Conservation (phyloP, 2,797 vertebrate species). For the Chelon labrosus region DNA sequence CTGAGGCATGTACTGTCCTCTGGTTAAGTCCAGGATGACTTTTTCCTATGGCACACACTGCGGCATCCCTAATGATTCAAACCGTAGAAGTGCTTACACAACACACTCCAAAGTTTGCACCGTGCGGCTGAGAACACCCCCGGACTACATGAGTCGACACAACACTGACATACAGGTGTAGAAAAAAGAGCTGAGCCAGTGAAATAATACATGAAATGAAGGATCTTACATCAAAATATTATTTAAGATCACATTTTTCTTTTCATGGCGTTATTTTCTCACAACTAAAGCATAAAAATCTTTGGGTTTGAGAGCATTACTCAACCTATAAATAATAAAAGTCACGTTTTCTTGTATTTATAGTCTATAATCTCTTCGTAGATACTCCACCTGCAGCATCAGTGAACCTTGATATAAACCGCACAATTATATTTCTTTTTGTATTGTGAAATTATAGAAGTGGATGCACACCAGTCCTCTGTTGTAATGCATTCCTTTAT, state of each 20-base stretch:
- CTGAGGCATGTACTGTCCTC: conserved; percentile 64
- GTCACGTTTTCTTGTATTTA: background rate
- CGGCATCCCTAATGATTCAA: conserved; percentile 73
- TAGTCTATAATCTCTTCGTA: background rate
- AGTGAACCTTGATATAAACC: background rate
- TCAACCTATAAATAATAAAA: background rate
- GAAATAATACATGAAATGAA: conserved; percentile 24
- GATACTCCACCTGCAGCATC: background rate
- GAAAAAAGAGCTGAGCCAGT: conserved; percentile 10
- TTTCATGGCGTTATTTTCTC: background rate
- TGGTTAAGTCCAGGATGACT: conserved; percentile 55
- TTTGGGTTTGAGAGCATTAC: background rate
- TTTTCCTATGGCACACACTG: conserved; percentile 57
- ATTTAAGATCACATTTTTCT: background rate
- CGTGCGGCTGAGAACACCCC: conserved; percentile 46
- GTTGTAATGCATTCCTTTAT: background rate
- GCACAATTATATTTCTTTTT: background rate
- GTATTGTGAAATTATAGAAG: background rate
- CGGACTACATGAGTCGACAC: conserved; percentile 50
- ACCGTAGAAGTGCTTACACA: conserved; percentile 72
- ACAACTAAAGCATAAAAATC: background rate
- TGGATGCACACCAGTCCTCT: background rate
- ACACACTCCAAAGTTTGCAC: conserved; percentile 59
- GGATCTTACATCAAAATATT: background rate
- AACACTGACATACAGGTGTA: conserved; percentile 31